These are phyloP conservation scores for Habropoda laboriosa DNA, from an alignment of 1,140 invertebrate species.

Conservation along the genomic window DNA sequence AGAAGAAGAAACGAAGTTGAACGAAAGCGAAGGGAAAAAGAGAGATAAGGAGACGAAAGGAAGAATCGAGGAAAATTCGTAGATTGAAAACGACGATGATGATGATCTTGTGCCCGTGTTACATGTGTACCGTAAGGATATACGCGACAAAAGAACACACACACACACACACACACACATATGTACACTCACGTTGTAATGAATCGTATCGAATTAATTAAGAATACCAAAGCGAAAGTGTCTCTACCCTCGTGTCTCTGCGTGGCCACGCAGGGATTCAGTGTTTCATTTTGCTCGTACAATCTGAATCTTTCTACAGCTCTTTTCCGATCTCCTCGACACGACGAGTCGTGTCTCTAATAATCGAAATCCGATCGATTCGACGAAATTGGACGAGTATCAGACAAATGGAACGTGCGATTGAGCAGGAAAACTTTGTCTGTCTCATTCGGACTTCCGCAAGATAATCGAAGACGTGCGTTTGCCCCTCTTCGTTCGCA, in stretches of 20 bases:
- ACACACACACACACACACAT: background rate
- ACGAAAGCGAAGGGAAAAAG: background rate
- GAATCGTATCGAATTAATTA: constrained; percentile 21
- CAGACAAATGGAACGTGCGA: constrained; percentile 7
- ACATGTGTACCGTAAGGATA: constrained; percentile 2
- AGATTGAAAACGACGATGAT: too few relatives aligned
- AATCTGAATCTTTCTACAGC: constrained; percentile 46
- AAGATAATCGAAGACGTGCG: background rate
- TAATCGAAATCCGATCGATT: constrained; percentile 14
- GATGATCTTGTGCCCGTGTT: constrained; percentile 2
- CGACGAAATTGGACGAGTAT: constrained; percentile 27
- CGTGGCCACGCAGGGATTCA: background rate
- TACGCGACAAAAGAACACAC: background rate
- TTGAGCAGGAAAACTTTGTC: too few relatives aligned
- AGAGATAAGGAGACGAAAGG: background rate
- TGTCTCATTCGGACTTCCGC: background rate
- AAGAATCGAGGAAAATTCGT: background rate
- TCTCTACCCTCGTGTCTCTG: constrained; percentile 15
- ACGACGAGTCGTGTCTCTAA: constrained; percentile 10
- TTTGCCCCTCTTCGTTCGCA: too few relatives aligned
- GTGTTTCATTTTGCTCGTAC: constrained; percentile 55
- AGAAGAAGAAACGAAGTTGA: background rate
- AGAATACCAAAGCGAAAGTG: constrained; percentile 30
- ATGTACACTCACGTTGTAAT: constrained; percentile 11
- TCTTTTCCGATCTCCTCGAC: constrained; percentile 35